phyloP scores from a whole-genome alignment of 2,797 vertebrate species.

The Enteromius afrohamiltoni region DNA sequence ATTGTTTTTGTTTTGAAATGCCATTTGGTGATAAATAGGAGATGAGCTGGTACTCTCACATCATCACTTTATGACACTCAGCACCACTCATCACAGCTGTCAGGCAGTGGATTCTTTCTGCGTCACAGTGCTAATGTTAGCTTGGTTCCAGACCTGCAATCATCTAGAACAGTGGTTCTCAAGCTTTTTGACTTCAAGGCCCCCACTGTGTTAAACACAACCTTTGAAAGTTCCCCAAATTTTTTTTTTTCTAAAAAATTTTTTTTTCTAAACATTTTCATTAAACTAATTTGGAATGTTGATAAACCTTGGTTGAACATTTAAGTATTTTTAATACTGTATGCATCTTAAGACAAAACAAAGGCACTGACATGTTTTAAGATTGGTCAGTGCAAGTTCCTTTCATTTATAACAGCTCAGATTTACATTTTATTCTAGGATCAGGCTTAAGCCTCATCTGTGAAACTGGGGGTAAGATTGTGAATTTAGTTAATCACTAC shows the following conservation, averaged over 20 bases:
- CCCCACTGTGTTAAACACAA: not conserved
- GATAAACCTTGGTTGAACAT: not conserved
- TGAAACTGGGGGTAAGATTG: not conserved
- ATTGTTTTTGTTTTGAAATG: not conserved
- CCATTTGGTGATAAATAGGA: conserved; percentile 19
- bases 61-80: conserved; percentile 18
- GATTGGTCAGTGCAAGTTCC: no score
- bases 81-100: conserved; percentile 33
- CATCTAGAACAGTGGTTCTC: not conserved
- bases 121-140: not conserved
- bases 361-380: not conserved
- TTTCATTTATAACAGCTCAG: no score
- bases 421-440: no score
- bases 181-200: not conserved
- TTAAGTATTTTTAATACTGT: not conserved
- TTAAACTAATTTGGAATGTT: not conserved
- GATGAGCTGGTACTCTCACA: conserved; percentile 11
- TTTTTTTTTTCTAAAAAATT: no score
- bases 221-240: not conserved
- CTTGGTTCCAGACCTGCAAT: not conserved
- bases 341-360: no score
- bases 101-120: conserved; percentile 18
- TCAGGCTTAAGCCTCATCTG: no score
- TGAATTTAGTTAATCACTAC: not conserved
- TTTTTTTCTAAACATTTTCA: not conserved